Conservation (phyloP, 1,140 invertebrate genomes). For the Ridgeia piscesae region DNA sequence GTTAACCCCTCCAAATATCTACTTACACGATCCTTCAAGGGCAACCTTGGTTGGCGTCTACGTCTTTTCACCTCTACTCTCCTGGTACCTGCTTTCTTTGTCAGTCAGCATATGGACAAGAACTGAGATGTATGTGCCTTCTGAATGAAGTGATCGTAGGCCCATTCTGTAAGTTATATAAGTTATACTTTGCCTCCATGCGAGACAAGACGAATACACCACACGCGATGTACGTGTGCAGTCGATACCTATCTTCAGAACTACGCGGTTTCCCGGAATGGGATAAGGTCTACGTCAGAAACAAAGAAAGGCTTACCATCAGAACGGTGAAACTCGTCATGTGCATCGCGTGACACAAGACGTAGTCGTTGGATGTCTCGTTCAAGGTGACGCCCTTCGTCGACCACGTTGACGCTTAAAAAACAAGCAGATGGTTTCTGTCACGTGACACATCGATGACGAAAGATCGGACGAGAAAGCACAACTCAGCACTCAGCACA, state of each 20-base stretch:
- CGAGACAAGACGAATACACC: not conserved
- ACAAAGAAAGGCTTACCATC: conserved; percentile 55
- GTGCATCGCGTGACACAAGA: conserved; percentile 58
- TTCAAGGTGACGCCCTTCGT: conserved; percentile 54
- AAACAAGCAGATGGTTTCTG: not conserved
- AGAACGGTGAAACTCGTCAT: conserved; percentile 64
- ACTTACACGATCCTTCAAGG: too few relatives aligned
- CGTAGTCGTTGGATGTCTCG: conserved; percentile 45
- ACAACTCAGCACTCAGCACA: too few relatives aligned
- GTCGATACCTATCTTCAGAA: not conserved
- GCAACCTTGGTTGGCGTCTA: too few relatives aligned
- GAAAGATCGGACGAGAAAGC: not conserved
- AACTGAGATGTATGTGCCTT: too few relatives aligned
- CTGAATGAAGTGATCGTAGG: too few relatives aligned
- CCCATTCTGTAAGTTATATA: too few relatives aligned
- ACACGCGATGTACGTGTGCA: not conserved
- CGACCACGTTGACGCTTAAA: conserved; percentile 56
- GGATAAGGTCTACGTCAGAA: not conserved
- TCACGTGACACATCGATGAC: not conserved
- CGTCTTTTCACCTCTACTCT: too few relatives aligned
- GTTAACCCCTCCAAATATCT: too few relatives aligned
- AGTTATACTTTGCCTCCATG: not conserved
- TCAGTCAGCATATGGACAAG: too few relatives aligned
- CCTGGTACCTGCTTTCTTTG: too few relatives aligned
- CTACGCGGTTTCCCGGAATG: not conserved